Conservation (phyloP, 2,888 invertebrate genomes). For the Flabesymbios commensalis region DNA sequence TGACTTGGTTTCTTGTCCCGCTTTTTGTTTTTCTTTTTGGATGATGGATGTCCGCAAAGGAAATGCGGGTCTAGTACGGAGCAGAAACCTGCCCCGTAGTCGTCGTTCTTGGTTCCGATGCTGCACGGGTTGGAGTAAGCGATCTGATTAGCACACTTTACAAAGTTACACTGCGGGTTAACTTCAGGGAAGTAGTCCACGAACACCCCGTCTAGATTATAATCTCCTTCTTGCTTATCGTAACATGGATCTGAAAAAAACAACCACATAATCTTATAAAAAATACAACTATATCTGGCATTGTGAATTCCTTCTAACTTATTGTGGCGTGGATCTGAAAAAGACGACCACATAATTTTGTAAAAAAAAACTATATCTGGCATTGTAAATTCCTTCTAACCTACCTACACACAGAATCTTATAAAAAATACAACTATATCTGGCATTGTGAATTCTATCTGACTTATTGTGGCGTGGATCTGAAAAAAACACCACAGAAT, state of each 20-base stretch:
- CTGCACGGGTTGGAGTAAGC: constrained; percentile 24
- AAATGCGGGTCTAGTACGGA: not conserved
- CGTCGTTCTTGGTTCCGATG: constrained; percentile 14
- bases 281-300: too few relatives aligned
- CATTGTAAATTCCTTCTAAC: constrained; percentile 15
- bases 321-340: constrained; percentile 5
- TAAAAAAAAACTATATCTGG: too few relatives aligned
- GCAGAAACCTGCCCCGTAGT: constrained; percentile 4
- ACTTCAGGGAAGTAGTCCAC: constrained; percentile 1
- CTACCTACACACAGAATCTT: too few relatives aligned
- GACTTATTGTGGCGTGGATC: constrained; percentile 7
- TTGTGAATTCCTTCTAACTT: constrained; percentile 15
- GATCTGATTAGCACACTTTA: constrained; percentile 24
- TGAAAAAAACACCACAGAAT: too few relatives aligned
- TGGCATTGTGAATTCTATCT: constrained; percentile 13
- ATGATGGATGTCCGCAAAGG: not conserved
- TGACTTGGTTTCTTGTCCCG: too few relatives aligned
- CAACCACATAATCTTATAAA: too few relatives aligned
- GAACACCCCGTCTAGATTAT: constrained; percentile 8
- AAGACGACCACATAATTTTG: too few relatives aligned
- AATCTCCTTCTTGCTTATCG: constrained; percentile 12
- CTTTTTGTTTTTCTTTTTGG: too few relatives aligned
- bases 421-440: too few relatives aligned
- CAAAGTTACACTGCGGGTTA: constrained; percentile 19
- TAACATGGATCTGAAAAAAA: constrained; percentile 9